Evolutionary conservation across 2,113 vertebrate species (phyloP), one percentile per base, ranked within the genome.

Genomic region (Galemys pyrenaicus): DNA sequence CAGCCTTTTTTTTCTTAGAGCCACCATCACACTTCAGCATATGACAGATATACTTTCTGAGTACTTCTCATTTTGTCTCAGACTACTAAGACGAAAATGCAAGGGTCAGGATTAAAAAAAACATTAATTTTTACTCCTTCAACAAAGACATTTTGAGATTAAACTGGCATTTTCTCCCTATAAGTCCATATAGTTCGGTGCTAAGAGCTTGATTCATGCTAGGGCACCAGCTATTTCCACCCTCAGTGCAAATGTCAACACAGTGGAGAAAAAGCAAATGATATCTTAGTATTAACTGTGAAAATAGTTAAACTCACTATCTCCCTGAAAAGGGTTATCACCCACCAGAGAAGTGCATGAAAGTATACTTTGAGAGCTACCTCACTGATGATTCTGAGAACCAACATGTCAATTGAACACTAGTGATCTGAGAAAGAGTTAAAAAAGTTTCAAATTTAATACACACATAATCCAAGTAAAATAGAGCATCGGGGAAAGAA

Each of bases 371-470:
- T 87, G 85, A 90, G 73, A 94, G 91, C 32, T 37, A 2, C 35
- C 77, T 78, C 68, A 88, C 58, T 28, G 32, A 86, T 62, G 73
- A 90, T 58, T 86, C 44, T 56, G 7, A 75, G 70, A 91, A 60
- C 39, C 41, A 91, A 86, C 16, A 75, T 49, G 60, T 35, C 51
- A 84, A 39, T 39, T 86, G 56, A 78, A 67, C 58, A 91, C 82
- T 39, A 91, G 30, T 46, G 68, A 88, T 64, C 77, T 79, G 37
- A 87, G 46, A 71, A 91, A 90, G 68, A 88, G 85, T 82, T 95
- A 94, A 83, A n/a, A 24, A 78, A 60, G 26, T 67, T 91, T 96
- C 60, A 88, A 70, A 92, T 88, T 87, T 62, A 95, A 26, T 92
- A 75, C 10, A 74, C 26, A 60, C 62, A 71, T 24, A 39, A 94